Base-by-base conservation (phyloP, 2,797 vertebrate species). In the Galago senegalensis region DNA sequence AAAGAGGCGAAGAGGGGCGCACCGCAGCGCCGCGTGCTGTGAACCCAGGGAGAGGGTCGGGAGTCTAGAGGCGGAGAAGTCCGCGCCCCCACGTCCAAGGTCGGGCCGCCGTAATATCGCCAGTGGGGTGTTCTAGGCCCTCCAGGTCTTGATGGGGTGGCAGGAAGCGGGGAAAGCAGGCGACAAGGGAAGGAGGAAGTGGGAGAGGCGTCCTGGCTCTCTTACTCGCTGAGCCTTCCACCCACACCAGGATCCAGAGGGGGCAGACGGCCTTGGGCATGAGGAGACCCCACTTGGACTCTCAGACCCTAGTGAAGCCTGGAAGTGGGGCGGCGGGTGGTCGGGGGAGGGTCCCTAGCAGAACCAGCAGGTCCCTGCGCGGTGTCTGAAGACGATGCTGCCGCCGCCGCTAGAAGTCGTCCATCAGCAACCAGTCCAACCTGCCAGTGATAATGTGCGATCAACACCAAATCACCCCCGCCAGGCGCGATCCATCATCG, bases 371-470 rank as follows among this genome's bases (percentile, higher is more conserved):
- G 93, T 98, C 98, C 97, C 94, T 37, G 88, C 80, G 87, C 96
- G 83, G 97, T 97, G 96, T 97, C 97, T 96, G 98, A 98, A 98
- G 98, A 98, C 94, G 67, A 91, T 87, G 96, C 95, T 25, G 95
- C 96, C 87, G 98, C 98, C 95, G 98, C 98, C 98, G 98, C 98
- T 98, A 98, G 98, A 98, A 99, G 98, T 98, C 98, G 99, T 99
- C 98, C 98, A 99, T 99, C 99, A 99, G 98, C 98, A 98, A 98
- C 98, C 98, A 98, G 98, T 98, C 98, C 98, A 98, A 98, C 98
- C 98, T 99, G 98, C 98, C 98, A 98, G 98, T 98, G 99, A 98
- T 99, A 99, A 99, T 99, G 99, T 98, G 98, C 99, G 98, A 99
- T 99, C 99, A 99, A 98, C 99, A 98, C 98, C 98, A 98, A 98